Percentiles rank a stretch among this genome's conserved stretches.
These are phyloP conservation scores for Numenius arquata DNA, from an alignment of 2,113 vertebrate genomes.

Conservation along the genomic window DNA sequence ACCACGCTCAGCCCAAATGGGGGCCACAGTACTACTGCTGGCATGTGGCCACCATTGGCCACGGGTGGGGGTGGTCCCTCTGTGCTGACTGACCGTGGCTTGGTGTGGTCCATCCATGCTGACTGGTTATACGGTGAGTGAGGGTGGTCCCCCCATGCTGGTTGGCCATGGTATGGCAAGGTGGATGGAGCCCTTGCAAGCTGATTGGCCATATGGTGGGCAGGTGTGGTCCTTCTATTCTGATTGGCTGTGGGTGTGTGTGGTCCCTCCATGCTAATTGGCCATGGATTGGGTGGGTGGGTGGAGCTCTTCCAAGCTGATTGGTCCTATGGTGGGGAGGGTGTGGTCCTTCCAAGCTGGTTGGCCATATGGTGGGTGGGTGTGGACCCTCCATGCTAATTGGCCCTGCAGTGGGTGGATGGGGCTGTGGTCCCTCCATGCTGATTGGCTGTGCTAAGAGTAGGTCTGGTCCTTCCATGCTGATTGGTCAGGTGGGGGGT, in stretches of 20 bases:
- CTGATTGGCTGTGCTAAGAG: too few species aligned
- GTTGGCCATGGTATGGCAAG: background rate
- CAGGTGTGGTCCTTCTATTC: background rate
- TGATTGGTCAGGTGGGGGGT: too few species aligned
- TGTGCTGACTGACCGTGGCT: background rate
- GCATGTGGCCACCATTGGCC: background rate
- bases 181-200: background rate
- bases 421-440: too few species aligned
- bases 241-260: background rate
- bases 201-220: too few species aligned
- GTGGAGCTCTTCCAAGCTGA: background rate
- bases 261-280: too few species aligned
- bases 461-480: too few species aligned
- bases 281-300: too few species aligned
- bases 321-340: background rate
- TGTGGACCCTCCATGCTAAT: background rate
- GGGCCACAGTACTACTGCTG: rapidly evolving
- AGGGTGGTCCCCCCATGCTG: background rate
- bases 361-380: background rate
- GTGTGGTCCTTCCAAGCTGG: background rate
- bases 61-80: background rate
- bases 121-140: background rate
- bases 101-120: background rate
- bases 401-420: too few species aligned
- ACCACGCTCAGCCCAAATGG: rapidly evolving